Conservation (phyloP, 2,113 vertebrate genomes). For the Indri indri region DNA sequence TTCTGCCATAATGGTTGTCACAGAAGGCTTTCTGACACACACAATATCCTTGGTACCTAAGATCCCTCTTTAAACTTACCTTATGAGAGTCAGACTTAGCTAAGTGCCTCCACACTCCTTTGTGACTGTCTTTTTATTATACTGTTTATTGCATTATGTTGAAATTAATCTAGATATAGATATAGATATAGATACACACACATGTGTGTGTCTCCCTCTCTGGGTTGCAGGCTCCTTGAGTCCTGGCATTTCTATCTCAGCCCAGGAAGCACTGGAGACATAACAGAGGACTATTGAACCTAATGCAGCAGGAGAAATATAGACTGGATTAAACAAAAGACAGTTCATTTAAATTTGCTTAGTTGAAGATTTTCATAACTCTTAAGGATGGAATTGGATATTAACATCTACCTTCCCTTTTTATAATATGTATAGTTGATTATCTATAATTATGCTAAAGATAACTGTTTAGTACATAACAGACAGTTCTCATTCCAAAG, state of each 20-base stretch:
- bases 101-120: neutral
- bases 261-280: neutral
- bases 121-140: neutral
- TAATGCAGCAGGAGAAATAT: neutral
- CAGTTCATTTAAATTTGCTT: neutral
- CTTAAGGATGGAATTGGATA: neutral
- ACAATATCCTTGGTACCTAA: neutral
- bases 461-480: neutral
- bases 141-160: neutral
- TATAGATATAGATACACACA: too few relatives aligned
- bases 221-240: neutral
- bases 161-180: neutral
- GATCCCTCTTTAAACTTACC: neutral
- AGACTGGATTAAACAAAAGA: neutral
- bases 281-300: neutral
- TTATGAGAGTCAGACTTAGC: neutral
- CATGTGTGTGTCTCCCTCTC: neutral
- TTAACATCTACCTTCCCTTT: neutral
- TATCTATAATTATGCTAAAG: neutral
- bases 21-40: neutral
- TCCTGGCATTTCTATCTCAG: neutral
- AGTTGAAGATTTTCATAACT: neutral
- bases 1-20: neutral
- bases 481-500: neutral
- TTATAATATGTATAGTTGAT: neutral